A percentile compares a stretch with the other conserved stretches of the same genome.
Evolutionary conservation across 2,113 vertebrate species (phyloP).

Genomic region (Oncorhynchus clarkii): DNA sequence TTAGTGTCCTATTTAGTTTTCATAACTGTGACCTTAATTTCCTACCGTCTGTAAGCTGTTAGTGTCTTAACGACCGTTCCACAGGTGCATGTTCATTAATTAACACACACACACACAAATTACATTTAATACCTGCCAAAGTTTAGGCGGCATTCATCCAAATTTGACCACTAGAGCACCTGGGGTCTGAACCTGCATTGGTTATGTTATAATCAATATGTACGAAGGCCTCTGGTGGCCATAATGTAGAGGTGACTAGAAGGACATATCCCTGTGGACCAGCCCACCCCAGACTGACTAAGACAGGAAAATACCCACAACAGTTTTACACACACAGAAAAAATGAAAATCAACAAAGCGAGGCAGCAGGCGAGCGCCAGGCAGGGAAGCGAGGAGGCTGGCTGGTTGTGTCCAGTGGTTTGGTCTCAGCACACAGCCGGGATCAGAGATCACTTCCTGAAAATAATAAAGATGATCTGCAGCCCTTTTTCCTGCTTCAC

Average conservation of each 20-base stretch:
- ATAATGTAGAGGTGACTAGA: not conserved
- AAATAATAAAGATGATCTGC: conserved; percentile 38
- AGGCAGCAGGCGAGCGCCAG: not conserved
- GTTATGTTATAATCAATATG: not conserved
- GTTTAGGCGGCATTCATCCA: no score
- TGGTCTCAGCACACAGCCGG: conserved; percentile 10
- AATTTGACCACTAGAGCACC: no score
- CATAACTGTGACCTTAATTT: no score
- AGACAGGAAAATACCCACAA: no score
- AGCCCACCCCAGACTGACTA: not conserved
- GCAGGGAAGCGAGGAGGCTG: not conserved
- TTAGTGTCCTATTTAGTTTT: no score
- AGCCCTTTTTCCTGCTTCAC: not conserved
- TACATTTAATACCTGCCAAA: no score
- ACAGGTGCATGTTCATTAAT: no score
- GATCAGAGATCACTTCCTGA: conserved; percentile 22
- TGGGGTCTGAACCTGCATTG: no score
- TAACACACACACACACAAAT: no score
- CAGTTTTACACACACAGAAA: no score
- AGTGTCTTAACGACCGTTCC: no score
- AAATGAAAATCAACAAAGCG: not conserved
- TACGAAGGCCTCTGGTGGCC: not conserved
- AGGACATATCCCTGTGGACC: not conserved
- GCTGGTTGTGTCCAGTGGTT: not conserved
- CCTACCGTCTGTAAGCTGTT: no score